phyloP scores from a whole-genome alignment of 53 echinoderm and acorn worm species.

The Zoroaster sp. region DNA sequence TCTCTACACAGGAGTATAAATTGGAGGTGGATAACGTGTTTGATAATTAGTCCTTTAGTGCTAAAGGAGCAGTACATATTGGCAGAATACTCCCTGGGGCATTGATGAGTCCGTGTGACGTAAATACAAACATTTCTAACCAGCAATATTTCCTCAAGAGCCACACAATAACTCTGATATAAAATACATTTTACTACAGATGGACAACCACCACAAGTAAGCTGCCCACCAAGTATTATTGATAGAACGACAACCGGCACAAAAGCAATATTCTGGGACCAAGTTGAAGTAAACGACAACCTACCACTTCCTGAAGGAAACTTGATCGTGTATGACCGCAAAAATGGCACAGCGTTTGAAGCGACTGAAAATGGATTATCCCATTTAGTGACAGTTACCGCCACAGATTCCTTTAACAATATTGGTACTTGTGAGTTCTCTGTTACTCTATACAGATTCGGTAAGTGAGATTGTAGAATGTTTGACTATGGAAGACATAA shows the following conservation, averaged over 20 bases:
- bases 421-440: slow-evolving; percentile 59
- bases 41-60: too few relatives aligned
- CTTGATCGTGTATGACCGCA: slow-evolving; percentile 2
- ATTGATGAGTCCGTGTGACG: too few relatives aligned
- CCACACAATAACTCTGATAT: too few relatives aligned
- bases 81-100: too few relatives aligned
- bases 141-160: too few relatives aligned
- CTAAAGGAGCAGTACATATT: too few relatives aligned
- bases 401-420: slow-evolving; percentile 62
- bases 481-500: too few relatives aligned
- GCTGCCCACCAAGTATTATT: slow-evolving; percentile 53
- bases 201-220: slow-evolving; percentile 41
- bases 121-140: too few relatives aligned
- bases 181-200: slow-evolving; percentile 43
- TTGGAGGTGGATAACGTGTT: too few relatives aligned
- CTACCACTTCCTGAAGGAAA: slow-evolving; percentile 26
- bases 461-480: slow-evolving; percentile 10
- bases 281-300: slow-evolving; percentile 46
- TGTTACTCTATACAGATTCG: slow-evolving; percentile 42
- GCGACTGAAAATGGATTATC: slow-evolving; percentile 34
- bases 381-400: slow-evolving; percentile 41
- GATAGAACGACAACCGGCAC: slow-evolving; percentile 48
- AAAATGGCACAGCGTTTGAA: slow-evolving; percentile 43
- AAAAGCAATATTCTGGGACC: slow-evolving; percentile 50
- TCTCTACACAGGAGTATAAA: too few relatives aligned